Percentiles rank a stretch among this genome's conserved stretches.
Evolutionary conservation across 2,113 vertebrate species (phyloP).

Genomic region (Sorex araneus): DNA sequence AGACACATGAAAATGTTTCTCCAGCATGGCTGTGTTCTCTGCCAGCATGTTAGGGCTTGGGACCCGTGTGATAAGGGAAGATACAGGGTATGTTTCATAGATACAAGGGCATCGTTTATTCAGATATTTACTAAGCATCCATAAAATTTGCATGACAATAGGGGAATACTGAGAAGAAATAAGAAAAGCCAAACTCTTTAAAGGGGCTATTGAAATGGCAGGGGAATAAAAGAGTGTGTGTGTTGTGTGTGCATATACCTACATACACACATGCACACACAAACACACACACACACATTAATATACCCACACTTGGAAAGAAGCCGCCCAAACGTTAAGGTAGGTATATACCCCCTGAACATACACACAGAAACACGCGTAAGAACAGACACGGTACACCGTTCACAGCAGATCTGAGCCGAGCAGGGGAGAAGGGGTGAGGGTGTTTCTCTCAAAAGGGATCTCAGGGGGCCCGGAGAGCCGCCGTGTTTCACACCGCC

Average conservation of each 20-base stretch:
- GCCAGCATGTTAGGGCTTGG: neutral
- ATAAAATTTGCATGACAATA: neutral
- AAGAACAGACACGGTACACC: too few relatives aligned
- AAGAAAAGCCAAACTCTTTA: neutral
- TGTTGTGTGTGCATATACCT: too few relatives aligned
- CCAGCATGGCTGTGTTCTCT: neutral
- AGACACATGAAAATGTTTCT: conserved; percentile 26
- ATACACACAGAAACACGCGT: too few relatives aligned
- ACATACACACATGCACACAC: neutral
- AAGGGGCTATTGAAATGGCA: neutral
- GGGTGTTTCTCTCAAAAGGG: too few relatives aligned
- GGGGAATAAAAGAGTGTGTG: neutral
- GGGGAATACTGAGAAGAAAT: neutral
- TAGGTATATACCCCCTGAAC: too few relatives aligned
- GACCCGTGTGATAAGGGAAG: conserved; percentile 19
- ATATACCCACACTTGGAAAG: neutral
- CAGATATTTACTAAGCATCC: neutral
- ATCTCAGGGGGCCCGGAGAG: too few relatives aligned
- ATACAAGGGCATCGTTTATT: neutral
- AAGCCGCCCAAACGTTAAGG: too few relatives aligned
- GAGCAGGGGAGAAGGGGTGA: too few relatives aligned
- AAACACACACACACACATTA: neutral
- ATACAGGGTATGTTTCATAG: neutral
- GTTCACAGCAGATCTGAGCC: too few relatives aligned
- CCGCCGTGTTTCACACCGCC: too few relatives aligned